Evolutionary conservation across 35 echinoderm and acorn worm genomes (phyloP).

Genomic region (Ptychodera flava): DNA sequence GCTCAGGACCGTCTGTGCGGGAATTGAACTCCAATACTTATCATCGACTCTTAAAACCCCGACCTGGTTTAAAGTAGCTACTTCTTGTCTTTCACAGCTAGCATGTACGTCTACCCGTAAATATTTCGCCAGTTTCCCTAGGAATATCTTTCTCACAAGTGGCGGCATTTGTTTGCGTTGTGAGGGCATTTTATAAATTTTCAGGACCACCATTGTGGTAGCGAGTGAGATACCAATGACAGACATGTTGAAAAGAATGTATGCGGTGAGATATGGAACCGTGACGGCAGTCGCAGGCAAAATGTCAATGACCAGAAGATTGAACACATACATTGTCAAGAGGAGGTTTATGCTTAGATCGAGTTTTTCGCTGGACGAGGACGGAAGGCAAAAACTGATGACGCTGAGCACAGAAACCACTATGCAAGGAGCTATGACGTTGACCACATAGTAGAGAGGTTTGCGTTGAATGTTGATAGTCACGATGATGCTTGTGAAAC

Average conservation of each 20-base stretch:
- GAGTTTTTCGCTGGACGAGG: conserved; percentile 76
- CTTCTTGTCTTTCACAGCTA: no score
- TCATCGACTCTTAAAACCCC: no score
- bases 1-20: no score
- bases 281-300: conserved; percentile 75
- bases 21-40: no score
- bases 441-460: conserved; percentile 85
- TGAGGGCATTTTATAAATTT: no score
- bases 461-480: conserved; percentile 83
- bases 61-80: no score
- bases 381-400: conserved; percentile 83
- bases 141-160: no score
- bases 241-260: conserved; percentile 89
- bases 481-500: conserved; percentile 72
- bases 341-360: conserved; percentile 85
- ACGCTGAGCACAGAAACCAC: conserved; percentile 77
- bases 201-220: conserved; percentile 75
- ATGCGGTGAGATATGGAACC: conserved; percentile 80
- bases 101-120: no score
- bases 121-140: no score
- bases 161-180: no score
- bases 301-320: conserved; percentile 84
- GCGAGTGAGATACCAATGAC: conserved; percentile 79
- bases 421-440: conserved; percentile 77
- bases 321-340: conserved; percentile 86